Evolutionary conservation across 2,113 vertebrate genomes (phyloP).

Genomic region (Lycaon pictus): DNA sequence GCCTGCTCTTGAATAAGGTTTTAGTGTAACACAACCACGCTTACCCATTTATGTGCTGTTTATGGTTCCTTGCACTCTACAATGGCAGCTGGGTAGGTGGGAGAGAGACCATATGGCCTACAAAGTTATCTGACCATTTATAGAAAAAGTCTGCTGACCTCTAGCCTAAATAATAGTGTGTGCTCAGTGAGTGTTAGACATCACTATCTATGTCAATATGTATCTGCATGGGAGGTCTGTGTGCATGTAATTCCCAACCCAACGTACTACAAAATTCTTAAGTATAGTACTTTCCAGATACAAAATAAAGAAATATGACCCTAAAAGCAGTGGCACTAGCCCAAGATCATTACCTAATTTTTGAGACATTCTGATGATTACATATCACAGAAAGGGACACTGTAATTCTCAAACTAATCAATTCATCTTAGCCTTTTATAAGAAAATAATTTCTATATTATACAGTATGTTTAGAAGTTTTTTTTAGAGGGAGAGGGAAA

Average conservation of each 20-base stretch:
- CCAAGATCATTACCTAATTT: neutral
- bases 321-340: neutral
- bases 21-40: neutral
- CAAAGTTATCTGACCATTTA: neutral
- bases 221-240: neutral
- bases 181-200: neutral
- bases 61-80: neutral
- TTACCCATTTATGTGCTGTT: neutral
- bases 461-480: neutral
- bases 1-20: neutral
- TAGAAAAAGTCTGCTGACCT: neutral
- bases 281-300: neutral
- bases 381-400: neutral
- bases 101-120: neutral
- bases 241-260: neutral
- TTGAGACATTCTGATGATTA: neutral
- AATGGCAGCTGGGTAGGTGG: neutral
- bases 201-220: neutral
- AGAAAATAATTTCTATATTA: neutral
- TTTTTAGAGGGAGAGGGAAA: too few relatives aligned
- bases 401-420: conserved; percentile 24
- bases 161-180: neutral
- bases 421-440: conserved; percentile 1
- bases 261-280: neutral
- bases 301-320: neutral